phyloP scores from a whole-genome alignment of 2,888 invertebrate genomes.

The Stegophylla sp. region DNA sequence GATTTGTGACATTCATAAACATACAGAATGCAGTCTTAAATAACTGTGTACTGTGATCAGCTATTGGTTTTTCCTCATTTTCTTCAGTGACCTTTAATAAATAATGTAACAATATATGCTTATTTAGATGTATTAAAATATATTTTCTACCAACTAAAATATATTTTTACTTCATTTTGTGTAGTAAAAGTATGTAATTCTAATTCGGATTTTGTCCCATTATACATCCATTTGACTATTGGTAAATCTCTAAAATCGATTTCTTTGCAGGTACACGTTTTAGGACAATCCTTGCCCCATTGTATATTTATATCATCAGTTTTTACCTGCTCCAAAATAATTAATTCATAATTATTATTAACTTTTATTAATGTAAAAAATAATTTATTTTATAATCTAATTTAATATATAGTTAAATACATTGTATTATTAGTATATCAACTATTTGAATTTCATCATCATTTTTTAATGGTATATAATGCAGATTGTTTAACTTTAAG shows the following conservation, averaged over 20 bases:
- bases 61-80: slow-evolving; percentile 10
- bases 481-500: too few species aligned
- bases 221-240: slow-evolving; percentile 64
- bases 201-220: slow-evolving; percentile 7
- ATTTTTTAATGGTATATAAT: too few species aligned
- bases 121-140: background rate
- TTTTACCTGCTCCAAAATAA: slow-evolving; percentile 23
- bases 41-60: slow-evolving; percentile 14
- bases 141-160: background rate
- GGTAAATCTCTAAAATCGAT: slow-evolving; percentile 69
- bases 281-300: slow-evolving; percentile 65
- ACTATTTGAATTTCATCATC: too few species aligned
- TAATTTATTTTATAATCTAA: too few species aligned
- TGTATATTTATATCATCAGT: slow-evolving; percentile 11
- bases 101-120: background rate
- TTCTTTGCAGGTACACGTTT: slow-evolving; percentile 69
- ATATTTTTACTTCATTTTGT: slow-evolving; percentile 35
- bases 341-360: background rate
- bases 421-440: too few species aligned
- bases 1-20: slow-evolving; percentile 46
- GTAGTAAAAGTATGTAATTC: background rate
- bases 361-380: too few species aligned
- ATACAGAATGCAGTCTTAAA: slow-evolving; percentile 56
- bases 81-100: slow-evolving; percentile 55
- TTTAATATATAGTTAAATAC: too few species aligned